phyloP scores from a whole-genome alignment of 1,140 invertebrate genomes.

The Pteromalus puparum region DNA sequence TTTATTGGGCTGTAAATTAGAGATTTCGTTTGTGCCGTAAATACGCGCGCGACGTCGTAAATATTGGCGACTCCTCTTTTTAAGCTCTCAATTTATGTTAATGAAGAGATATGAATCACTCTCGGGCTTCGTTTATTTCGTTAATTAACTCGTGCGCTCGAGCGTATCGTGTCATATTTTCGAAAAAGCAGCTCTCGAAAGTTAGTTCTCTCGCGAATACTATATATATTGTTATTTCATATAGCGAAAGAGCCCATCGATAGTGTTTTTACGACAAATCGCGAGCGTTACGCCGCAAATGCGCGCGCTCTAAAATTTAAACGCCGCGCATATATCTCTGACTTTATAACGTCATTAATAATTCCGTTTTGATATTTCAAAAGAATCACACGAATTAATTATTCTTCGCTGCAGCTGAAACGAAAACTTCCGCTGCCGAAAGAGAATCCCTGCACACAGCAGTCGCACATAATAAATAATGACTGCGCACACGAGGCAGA shows the following conservation, averaged over 20 bases:
- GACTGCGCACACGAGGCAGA: not conserved
- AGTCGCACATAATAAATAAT: constrained; percentile 38
- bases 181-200: too few relatives aligned
- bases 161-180: not conserved
- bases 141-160: constrained; percentile 11
- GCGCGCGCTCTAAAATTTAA: too few relatives aligned
- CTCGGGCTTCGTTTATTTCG: not conserved
- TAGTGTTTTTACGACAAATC: too few relatives aligned
- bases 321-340: too few relatives aligned
- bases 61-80: constrained; percentile 40
- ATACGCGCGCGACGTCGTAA: constrained; percentile 15
- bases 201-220: too few relatives aligned
- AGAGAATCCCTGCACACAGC: not conserved
- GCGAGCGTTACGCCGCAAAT: too few relatives aligned
- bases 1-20: constrained; percentile 51
- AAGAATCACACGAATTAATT: constrained; percentile 6
- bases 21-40: constrained; percentile 46
- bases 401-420: not conserved
- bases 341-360: not conserved
- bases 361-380: not conserved
- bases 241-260: too few relatives aligned
- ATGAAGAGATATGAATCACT: constrained; percentile 38
- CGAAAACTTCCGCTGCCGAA: not conserved
- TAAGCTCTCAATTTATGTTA: constrained; percentile 38
- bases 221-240: not conserved